Base-by-base conservation (phyloP, 2,113 vertebrate genomes). In the Nothoprocta pentlandii region DNA sequence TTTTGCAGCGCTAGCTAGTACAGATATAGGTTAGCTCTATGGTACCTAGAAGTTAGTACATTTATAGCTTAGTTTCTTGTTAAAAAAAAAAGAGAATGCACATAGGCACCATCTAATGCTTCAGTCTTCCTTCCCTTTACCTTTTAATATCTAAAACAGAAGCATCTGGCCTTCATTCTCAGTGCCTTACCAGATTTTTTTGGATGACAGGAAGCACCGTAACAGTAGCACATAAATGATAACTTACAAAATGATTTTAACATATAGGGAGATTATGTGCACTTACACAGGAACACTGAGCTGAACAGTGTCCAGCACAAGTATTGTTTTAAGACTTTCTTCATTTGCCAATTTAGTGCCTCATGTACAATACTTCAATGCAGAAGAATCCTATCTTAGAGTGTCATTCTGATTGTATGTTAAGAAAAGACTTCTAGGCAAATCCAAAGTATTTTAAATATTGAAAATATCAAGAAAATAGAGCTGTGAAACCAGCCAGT, bases 1-100 rank as follows among this genome's bases (percentile, higher is more conserved):
- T 44, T 44, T 15, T 44, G 1, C 69, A 95, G 70, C 46, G 73
- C 74, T 93, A 64, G 59, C 76, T 93, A 64, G 59, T 88, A 91
- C 42, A 90, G 47, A 67, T 94, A 79, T 51, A 95, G 91, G 70
- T 85, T 93, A 96, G 93, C 74, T 94, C 80, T 73, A 61, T 32
- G 46, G 80, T 79, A 95, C 58, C 90, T 76, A 79, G 7, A 92
- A 94, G 67, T 76, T 47, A 58, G 42, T 70, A 77, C 66, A n/a
- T 25, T 25, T 81, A 69, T 66, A 88, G 34, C 63, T 94, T 54
- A 46, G 4, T 88, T 80, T 87, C 3, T 13, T 56, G 28, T 85
- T 90, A 81, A 81, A 95, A 61, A 23, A 23, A 49, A 49, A 11
- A 49, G 10, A 49, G 47, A 22, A 22, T 26, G 78, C 28, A 78